Conservation (phyloP, 2,797 vertebrate genomes). For the Avahi laniger region DNA sequence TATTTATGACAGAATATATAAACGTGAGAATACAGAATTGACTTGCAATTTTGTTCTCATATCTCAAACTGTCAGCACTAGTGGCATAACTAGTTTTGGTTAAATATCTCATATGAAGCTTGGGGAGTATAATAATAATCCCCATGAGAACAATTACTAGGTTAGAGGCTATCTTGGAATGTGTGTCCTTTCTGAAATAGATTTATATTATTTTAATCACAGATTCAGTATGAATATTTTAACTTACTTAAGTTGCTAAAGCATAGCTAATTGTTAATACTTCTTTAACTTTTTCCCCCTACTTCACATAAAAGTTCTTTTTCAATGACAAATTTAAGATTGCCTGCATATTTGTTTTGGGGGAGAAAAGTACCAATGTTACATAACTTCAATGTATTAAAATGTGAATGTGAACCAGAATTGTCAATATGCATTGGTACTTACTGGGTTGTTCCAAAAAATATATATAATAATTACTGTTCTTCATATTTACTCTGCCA, state of each 20-base stretch:
- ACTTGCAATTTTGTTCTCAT: not conserved
- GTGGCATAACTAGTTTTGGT: not conserved
- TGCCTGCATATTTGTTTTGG: not conserved
- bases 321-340: not conserved
- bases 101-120: not conserved
- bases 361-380: conserved; percentile 2
- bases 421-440: not conserved
- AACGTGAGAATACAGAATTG: not conserved
- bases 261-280: not conserved
- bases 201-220: not conserved
- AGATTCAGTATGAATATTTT: not conserved
- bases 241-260: not conserved
- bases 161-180: not conserved
- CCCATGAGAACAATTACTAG: not conserved
- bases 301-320: conserved; percentile 28
- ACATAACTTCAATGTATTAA: conserved; percentile 13
- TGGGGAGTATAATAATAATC: not conserved
- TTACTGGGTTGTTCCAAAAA: conserved; percentile 18
- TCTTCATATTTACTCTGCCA: conserved; percentile 80
- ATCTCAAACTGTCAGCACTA: not conserved
- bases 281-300: not conserved
- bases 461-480: conserved; percentile 50
- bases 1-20: not conserved
- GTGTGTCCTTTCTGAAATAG: not conserved
- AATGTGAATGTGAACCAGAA: conserved; percentile 26